These are phyloP conservation scores for Struthidea cinerea DNA, from an alignment of 2,113 vertebrate species.

Conservation along the genomic window DNA sequence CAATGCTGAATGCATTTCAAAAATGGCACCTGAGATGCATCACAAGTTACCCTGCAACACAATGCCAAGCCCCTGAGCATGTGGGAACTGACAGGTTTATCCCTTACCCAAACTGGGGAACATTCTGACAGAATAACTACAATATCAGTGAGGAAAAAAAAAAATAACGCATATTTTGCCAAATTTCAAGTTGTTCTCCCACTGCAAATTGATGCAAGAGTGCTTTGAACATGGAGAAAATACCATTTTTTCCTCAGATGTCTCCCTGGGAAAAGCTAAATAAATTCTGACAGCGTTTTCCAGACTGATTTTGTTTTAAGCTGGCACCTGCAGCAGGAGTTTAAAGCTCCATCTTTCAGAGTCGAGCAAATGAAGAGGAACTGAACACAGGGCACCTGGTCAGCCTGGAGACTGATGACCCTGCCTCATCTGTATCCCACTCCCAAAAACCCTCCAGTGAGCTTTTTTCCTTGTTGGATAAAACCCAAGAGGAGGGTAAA, in stretches of 20 bases:
- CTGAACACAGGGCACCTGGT: background rate
- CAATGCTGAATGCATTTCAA: background rate
- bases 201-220: background rate
- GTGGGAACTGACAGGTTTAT: background rate
- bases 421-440: background rate
- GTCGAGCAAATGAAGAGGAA: background rate
- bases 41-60: background rate
- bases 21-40: background rate
- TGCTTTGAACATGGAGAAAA: background rate
- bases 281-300: background rate
- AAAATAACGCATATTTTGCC: background rate
- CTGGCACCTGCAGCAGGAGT: background rate
- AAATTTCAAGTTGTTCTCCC: background rate
- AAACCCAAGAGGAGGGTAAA: background rate
- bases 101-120: background rate
- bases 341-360: background rate
- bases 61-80: accelerated
- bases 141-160: background rate
- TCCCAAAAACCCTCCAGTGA: background rate
- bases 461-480: background rate
- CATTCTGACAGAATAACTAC: background rate
- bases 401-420: background rate
- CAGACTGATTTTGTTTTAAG: background rate
- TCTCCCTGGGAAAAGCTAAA: background rate
- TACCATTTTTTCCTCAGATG: accelerated